phyloP scores from a whole-genome alignment of 92 coral and sea anemone species.

The Diadumene lineata region DNA sequence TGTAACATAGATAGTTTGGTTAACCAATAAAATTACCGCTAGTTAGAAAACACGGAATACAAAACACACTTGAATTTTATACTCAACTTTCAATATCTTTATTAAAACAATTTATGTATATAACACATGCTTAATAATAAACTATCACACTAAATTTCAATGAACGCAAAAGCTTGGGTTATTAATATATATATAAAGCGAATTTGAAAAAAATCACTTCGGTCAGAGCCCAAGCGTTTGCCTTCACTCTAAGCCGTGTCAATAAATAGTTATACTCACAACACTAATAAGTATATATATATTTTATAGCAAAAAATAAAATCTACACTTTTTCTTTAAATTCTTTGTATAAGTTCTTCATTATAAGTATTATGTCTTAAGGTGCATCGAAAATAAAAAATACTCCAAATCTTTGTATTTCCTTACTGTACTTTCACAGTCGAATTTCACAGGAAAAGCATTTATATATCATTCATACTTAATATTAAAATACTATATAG shows the following conservation, averaged over 20 bases:
- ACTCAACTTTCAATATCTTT: conserved; percentile 66
- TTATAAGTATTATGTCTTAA: conserved; percentile 72
- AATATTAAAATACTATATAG: conserved; percentile 85
- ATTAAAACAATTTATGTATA: conserved; percentile 69
- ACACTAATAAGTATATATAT: conserved; percentile 57
- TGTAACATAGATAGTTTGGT: background rate
- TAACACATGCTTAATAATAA: conserved; percentile 6
- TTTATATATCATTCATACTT: conserved; percentile 69
- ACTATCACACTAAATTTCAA: conserved; percentile 15
- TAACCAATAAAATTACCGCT: background rate
- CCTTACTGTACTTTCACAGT: conserved; percentile 66
- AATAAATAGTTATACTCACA: conserved; percentile 42
- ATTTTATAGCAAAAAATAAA: conserved; percentile 98
- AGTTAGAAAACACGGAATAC: conserved; percentile 15
- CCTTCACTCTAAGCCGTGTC: background rate
- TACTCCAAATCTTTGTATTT: conserved; percentile 83
- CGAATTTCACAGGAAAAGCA: conserved; percentile 72
- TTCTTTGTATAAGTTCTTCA: conserved; percentile 66
- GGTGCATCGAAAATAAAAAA: conserved; percentile 96
- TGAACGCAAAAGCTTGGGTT: conserved; percentile 28
- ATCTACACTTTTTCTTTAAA: conserved; percentile 78
- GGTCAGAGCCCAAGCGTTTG: background rate
- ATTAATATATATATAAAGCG: too few species aligned
- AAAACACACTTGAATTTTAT: conserved; percentile 23
- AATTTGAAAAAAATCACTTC: background rate